Evolutionary conservation across 2,113 vertebrate genomes (phyloP).

Genomic region (Sinocyclocheilus grahami): DNA sequence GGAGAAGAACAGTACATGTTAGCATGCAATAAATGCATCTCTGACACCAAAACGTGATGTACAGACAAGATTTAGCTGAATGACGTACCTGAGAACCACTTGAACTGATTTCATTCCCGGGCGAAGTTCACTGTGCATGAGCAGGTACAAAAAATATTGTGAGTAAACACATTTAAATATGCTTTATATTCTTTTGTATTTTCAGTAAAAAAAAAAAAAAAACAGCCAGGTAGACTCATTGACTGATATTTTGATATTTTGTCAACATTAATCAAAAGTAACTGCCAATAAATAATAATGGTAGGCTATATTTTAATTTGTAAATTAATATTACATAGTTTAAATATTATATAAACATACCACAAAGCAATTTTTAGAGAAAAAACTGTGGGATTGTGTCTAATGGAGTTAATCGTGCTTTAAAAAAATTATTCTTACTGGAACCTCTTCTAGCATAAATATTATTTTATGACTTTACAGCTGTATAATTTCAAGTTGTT

Average conservation of each 20-base stretch:
- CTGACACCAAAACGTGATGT: not conserved
- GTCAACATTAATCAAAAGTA: not conserved
- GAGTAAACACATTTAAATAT: not conserved
- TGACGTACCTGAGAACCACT: constrained; percentile 90
- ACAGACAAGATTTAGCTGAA: not conserved
- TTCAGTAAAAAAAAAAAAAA: no score
- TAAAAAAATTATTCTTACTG: not conserved
- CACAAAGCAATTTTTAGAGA: no score
- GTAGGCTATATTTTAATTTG: not conserved
- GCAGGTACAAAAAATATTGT: not conserved
- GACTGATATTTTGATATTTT: not conserved
- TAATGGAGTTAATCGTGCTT: not conserved
- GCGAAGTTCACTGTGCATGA: constrained; percentile 84
- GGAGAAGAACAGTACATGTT: constrained; percentile 34
- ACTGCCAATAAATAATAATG: not conserved
- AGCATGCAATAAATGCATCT: not conserved
- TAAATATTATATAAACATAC: no score
- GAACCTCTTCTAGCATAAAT: not conserved
- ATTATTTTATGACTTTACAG: not conserved
- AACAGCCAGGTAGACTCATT: not conserved
- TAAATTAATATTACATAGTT: not conserved
- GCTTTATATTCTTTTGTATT: not conserved
- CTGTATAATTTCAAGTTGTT: not conserved
- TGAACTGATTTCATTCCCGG: constrained; percentile 92
- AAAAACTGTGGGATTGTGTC: not conserved